These are phyloP conservation scores for Aleiodes testaceus DNA, from an alignment of 2,888 invertebrate genomes.

Conservation along the genomic window DNA sequence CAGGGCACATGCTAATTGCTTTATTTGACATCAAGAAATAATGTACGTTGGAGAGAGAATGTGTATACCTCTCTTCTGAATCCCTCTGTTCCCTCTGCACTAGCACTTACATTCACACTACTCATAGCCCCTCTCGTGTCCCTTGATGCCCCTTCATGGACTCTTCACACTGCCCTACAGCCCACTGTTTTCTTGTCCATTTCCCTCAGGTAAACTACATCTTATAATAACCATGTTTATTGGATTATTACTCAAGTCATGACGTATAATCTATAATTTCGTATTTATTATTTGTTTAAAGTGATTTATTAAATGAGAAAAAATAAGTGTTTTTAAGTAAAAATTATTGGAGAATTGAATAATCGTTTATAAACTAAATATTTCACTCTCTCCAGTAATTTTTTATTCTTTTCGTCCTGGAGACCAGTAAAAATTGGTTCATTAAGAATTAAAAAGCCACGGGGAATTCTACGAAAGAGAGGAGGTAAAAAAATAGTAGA, in stretches of 20 bases:
- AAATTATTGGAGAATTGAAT: too few relatives aligned
- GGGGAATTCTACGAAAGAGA: neutral
- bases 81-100: slow-evolving; percentile 26
- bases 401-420: too few relatives aligned
- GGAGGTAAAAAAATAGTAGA: slow-evolving; percentile 21
- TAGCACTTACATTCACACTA: slow-evolving; percentile 39
- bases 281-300: neutral
- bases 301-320: too few relatives aligned
- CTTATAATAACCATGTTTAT: slow-evolving; percentile 10
- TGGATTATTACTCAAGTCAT: slow-evolving; percentile 16
- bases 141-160: slow-evolving; percentile 22
- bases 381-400: too few relatives aligned
- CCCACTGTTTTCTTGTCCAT: slow-evolving; percentile 24
- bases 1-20: slow-evolving; percentile 73
- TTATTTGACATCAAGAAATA: slow-evolving; percentile 73
- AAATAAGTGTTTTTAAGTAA: too few relatives aligned
- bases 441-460: too few relatives aligned
- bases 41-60: slow-evolving; percentile 55
- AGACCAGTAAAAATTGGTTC: too few relatives aligned
- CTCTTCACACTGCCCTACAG: slow-evolving; percentile 17
- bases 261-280: slow-evolving; percentile 5
- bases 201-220: slow-evolving; percentile 18
- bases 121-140: slow-evolving; percentile 18
- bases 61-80: slow-evolving; percentile 1
- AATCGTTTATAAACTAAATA: too few relatives aligned